These are phyloP conservation scores for Corynorhinus townsendii DNA, from an alignment of 2,113 vertebrate species.

Conservation along the genomic window DNA sequence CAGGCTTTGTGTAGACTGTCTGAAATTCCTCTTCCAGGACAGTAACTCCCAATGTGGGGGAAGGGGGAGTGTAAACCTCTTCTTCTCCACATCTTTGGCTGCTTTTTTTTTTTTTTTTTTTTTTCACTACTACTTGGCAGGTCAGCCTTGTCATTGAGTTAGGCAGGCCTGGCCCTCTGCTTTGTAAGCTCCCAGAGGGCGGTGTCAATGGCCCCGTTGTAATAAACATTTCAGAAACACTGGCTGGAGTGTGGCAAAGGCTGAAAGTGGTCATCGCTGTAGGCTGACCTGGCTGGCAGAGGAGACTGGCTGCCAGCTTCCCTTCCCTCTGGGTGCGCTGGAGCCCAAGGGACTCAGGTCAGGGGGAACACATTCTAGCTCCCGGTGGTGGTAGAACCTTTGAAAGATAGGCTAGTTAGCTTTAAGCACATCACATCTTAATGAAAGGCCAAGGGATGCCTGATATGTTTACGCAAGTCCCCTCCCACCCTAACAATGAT, in stretches of 20 bases:
- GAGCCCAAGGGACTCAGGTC: neutral
- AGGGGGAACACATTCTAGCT: neutral
- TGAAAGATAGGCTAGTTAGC: neutral
- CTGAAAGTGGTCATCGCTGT: neutral
- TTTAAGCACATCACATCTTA: neutral
- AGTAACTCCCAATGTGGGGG: neutral
- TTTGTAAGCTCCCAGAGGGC: neutral
- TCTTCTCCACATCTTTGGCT: neutral
- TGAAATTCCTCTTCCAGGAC: neutral
- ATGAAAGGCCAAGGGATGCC: neutral
- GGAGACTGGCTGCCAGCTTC: neutral
- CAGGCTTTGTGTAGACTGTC: neutral
- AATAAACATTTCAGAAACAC: neutral
- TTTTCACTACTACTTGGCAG: neutral
- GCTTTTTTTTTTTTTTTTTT: neutral
- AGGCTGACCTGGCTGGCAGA: neutral
- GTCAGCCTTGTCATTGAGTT: neutral
- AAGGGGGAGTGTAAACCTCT: neutral
- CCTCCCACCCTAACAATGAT: neutral
- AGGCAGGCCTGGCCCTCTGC: neutral
- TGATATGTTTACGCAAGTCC: neutral
- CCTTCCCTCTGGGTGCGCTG: neutral
- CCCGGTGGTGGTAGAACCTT: neutral
- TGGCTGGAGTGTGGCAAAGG: neutral
- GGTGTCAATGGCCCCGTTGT: neutral